phyloP scores from a whole-genome alignment of 1,140 invertebrate species.

The Muscidifurax raptorellus region DNA sequence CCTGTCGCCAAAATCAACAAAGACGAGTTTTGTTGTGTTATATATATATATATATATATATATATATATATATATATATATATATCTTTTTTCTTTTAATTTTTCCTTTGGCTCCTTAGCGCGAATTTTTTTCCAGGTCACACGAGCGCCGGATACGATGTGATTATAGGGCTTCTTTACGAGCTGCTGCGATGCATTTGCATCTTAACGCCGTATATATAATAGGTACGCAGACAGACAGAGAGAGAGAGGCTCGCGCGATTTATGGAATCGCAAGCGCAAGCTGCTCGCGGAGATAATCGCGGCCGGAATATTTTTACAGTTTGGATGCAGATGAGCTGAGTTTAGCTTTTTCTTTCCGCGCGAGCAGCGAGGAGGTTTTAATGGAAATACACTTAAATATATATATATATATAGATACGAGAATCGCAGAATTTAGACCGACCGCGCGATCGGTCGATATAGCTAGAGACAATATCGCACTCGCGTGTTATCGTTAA shows the following conservation, averaged over 20 bases:
- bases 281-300: background rate
- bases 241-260: background rate
- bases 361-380: background rate
- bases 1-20: constrained; percentile 9
- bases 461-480: constrained; percentile 33
- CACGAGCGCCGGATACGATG: background rate
- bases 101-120: background rate
- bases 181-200: background rate
- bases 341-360: background rate
- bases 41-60: background rate
- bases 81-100: background rate
- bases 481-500: constrained; percentile 3
- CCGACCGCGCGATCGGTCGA: too few relatives aligned
- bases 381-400: background rate
- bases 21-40: background rate
- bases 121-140: constrained; percentile 2
- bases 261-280: background rate
- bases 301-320: background rate
- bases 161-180: constrained; percentile 16
- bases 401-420: background rate
- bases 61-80: background rate
- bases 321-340: background rate
- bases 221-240: background rate
- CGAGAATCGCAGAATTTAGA: background rate
- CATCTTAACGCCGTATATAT: background rate